phyloP scores from a whole-genome alignment of 2,113 vertebrate species.

The Lucifuga dentata region DNA sequence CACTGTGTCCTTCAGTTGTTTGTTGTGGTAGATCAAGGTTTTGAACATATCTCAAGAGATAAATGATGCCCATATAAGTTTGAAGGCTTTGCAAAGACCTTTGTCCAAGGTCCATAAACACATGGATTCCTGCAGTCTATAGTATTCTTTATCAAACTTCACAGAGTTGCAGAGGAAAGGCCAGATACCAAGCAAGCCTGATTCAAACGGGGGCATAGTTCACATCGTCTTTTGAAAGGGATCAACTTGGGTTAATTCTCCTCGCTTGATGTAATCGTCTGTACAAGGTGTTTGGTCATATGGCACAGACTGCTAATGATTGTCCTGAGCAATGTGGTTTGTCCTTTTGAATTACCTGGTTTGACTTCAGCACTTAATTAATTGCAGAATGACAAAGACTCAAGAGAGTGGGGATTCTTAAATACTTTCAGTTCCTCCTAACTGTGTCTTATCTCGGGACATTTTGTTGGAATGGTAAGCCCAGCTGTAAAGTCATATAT shows the following conservation, averaged over 20 bases:
- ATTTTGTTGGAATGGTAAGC: neutral
- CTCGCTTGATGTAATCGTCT: neutral
- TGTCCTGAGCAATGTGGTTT: neutral
- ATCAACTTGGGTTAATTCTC: constrained; percentile 8
- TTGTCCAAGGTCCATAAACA: constrained; percentile 69
- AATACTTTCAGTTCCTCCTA: constrained; percentile 28
- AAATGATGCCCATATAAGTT: constrained; percentile 37
- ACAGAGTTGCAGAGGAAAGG: neutral
- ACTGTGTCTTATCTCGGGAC: neutral
- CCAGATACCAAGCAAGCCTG: neutral
- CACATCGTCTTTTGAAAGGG: constrained; percentile 7
- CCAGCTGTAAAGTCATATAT: neutral
- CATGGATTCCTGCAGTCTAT: constrained; percentile 1
- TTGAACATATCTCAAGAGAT: constrained; percentile 29
- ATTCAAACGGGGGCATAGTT: constrained; percentile 19
- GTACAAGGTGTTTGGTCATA: too few relatives aligned
- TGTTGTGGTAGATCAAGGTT: constrained; percentile 46
- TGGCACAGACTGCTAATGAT: neutral
- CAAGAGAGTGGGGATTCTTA: constrained; percentile 32
- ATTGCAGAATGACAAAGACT: constrained; percentile 12
- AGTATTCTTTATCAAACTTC: neutral
- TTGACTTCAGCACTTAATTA: constrained; percentile 41
- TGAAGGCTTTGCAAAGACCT: constrained; percentile 44
- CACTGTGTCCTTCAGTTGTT: constrained; percentile 22
- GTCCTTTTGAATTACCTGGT: neutral